Evolutionary conservation across 2,888 invertebrate genomes (phyloP).

Genomic region (Ochropacha duplaris): DNA sequence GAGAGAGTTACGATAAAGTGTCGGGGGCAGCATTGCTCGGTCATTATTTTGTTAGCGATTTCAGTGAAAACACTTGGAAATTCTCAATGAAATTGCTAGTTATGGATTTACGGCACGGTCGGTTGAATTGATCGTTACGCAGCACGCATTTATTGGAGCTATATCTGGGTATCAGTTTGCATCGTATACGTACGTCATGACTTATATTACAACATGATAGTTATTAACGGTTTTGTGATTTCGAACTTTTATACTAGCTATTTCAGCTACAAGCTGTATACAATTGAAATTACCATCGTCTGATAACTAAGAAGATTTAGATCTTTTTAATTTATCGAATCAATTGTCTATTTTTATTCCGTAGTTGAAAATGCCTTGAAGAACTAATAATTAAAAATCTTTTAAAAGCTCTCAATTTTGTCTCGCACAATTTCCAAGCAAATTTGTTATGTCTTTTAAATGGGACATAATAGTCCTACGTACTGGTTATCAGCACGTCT

Average conservation of each 20-base stretch:
- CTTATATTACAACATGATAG: conserved; percentile 25
- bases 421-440: conserved; percentile 4
- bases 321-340: neutral
- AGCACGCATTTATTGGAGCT: conserved; percentile 39
- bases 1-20: conserved; percentile 72
- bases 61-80: conserved; percentile 72
- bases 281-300: neutral
- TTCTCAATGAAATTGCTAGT: conserved; percentile 64
- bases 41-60: conserved; percentile 72
- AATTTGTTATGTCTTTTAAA: conserved; percentile 23
- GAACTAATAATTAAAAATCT: neutral
- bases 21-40: conserved; percentile 53
- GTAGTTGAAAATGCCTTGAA: neutral
- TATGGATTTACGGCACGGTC: conserved; percentile 49
- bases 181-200: conserved; percentile 30
- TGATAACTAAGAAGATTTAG: neutral
- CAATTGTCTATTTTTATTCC: neutral
- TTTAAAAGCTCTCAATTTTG: conserved; percentile 2
- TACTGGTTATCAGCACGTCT: conserved; percentile 33
- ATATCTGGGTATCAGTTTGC: conserved; percentile 44
- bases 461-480: conserved; percentile 18
- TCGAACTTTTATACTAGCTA: neutral
- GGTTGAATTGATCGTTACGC: conserved; percentile 39
- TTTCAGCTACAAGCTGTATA: neutral
- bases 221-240: conserved; percentile 11